Evolutionary conservation across 2,797 vertebrate genomes (phyloP).

Genomic region (Hoplostethus atlanticus): DNA sequence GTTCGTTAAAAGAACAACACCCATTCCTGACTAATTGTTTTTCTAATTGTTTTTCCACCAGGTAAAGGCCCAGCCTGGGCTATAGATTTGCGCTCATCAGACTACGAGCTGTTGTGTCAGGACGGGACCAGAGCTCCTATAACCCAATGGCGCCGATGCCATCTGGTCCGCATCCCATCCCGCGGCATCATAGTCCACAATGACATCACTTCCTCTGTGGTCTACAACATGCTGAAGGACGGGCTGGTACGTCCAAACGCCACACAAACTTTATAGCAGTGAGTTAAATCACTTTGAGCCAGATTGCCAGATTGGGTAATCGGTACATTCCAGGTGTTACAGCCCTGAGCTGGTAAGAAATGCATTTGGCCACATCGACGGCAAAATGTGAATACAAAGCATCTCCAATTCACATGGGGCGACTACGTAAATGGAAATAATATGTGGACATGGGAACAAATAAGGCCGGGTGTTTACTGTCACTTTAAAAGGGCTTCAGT

Average conservation of each 20-base stretch:
- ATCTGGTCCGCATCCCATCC: conserved; percentile 89
- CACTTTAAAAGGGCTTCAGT: too few relatives aligned
- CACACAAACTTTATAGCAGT: neutral
- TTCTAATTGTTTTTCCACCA: conserved; percentile 48
- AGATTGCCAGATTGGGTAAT: too few relatives aligned
- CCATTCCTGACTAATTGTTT: too few relatives aligned
- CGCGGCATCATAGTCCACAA: conserved; percentile 87
- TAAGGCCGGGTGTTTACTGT: too few relatives aligned
- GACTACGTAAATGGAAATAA: too few relatives aligned
- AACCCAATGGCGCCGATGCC: conserved; percentile 85
- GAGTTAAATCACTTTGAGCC: too few relatives aligned
- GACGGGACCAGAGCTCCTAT: conserved; percentile 85
- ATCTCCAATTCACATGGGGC: too few relatives aligned
- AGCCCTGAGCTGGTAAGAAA: too few relatives aligned
- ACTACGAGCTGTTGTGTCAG: conserved; percentile 91
- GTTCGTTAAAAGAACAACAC: too few relatives aligned
- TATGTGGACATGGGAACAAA: too few relatives aligned
- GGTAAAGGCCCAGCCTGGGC: conserved; percentile 85
- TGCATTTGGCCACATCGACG: neutral
- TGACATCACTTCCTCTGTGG: conserved; percentile 73
- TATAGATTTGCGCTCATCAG: conserved; percentile 61
- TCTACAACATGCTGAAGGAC: conserved; percentile 88
- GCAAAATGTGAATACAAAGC: neutral
- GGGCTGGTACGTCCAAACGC: conserved; percentile 85
- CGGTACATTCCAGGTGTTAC: too few relatives aligned